Conservation (phyloP, 2,113 vertebrate genomes). For the Hippocampus mohnikei region DNA sequence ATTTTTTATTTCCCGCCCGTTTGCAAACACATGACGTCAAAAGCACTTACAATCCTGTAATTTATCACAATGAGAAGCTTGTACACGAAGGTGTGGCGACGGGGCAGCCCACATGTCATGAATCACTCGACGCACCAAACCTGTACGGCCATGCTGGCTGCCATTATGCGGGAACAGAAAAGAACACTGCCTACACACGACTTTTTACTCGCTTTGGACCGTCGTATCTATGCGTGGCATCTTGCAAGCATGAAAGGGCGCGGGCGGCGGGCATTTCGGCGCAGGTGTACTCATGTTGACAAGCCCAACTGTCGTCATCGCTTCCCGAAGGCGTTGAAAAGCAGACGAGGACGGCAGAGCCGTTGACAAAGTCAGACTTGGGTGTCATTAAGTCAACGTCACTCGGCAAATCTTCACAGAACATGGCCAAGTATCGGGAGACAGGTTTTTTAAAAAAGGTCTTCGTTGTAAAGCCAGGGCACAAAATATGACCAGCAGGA, state of each 20-base stretch:
- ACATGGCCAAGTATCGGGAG: not conserved
- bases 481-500: too few species aligned
- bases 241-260: not conserved
- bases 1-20: too few species aligned
- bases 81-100: too few species aligned
- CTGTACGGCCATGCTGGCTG: constrained; percentile 10
- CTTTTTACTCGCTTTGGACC: not conserved
- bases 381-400: not conserved
- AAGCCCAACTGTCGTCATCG: not conserved
- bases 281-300: not conserved
- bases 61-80: too few species aligned
- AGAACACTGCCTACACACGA: constrained; percentile 4
- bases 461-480: too few species aligned
- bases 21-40: too few species aligned
- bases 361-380: too few species aligned
- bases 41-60: not conserved
- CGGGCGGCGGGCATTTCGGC: not conserved
- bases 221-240: constrained; percentile 7
- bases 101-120: not conserved
- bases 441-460: not conserved
- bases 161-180: constrained; percentile 4
- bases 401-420: not conserved
- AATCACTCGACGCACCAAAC: constrained; percentile 33
- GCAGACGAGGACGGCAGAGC: not conserved
- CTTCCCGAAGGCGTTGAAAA: constrained; percentile 7